Base-by-base conservation (phyloP, 1,140 invertebrate genomes). In the Trichogramma pretiosum region DNA sequence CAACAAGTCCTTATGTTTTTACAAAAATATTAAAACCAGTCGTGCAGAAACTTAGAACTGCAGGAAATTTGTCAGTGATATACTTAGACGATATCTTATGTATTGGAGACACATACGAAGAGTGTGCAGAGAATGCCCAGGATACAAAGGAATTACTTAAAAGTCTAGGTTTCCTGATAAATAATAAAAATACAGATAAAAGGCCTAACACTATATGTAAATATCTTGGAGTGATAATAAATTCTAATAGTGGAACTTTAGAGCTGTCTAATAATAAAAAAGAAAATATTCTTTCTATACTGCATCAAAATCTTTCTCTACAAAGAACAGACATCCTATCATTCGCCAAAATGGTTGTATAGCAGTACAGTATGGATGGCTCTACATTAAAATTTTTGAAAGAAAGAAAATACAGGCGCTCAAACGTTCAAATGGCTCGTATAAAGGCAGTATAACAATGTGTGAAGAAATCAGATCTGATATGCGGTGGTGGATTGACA, bases 21-120 rank as follows among this genome's bases (percentile, higher is more conserved):
- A 62, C 59, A 14, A 60, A 59, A 38, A 45, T 62, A 3, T 38
- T 61, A 26, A 55, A 56, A 40, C 57, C 59, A 5, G 46, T 62
- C 14, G 40, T 54, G 5, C 16, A 26, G 2, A 45, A 32, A 26
- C 19, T 52, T 13, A 36, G 46, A 34, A 16, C 19, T 39, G 14
- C 47, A 43, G 53, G 54, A 14, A 49, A 48, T 22, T 13, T 38
- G 26, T 55, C 51, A 14, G 55, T 61, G 9, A 32, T 53, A 4
- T 64, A 61, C 38, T 38, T 64, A 5, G 56, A 62, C 39, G 57
- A 61, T 40, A 54, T 58, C 34, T 42, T 62, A 2, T 38, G 57
- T 9, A 35, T 63, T n/a, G 53, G 52, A 17, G 17, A 48, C 9
- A 40, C 48, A 3, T 41, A 41, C 14, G 1, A 16, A 1, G 24